Base-by-base conservation (phyloP, 53 echinoderm and acorn worm species). In the Zoroaster sp. region DNA sequence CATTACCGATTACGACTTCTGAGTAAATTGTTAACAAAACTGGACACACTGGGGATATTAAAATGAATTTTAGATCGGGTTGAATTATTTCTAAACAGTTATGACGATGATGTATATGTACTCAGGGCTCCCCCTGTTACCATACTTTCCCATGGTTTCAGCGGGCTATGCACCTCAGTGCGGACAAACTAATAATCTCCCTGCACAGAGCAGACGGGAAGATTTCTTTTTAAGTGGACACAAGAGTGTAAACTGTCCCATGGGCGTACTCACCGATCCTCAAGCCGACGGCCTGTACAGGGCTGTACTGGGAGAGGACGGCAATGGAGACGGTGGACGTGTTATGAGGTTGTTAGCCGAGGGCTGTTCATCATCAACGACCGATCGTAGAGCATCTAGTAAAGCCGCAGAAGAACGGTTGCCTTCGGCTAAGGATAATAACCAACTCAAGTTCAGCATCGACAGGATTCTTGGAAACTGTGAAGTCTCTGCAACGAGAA, bases 401-500 rank as follows among this genome's bases (percentile, higher is more conserved):
- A 40, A 42, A 5, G 8, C 82, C 39, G 45, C 33, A 0, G n/a
- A 35, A n/a, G 79, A 20, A 9, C 83, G 69, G 45, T 43, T 44
- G 28, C 28, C 67, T 3, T 67, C 32, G 33, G 83, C 41, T 6
- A 63, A 44, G 67, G 69, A 67, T 13, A 45, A 45, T 1, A 34
- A 18, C 34, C 71, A 70, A 35, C 85, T 85, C 49, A 85, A 85
- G 40, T 85, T 85, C 28, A 70, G 85, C 85, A 85, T 85, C 69
- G 85, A 85, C 35, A 69, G 35, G 51, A 85, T 85, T 30, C 85
- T 85, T 66, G 85, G 85, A 42, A 66, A 66, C 67, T n/a, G 7
- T 33, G 3, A 18, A 1, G 28, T 33, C 18, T 42, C 71, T 85
- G 71, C 46, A 71, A 21, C 36, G 23, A 70, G 35, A 35, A 71